Conservation (phyloP, 2,797 vertebrate genomes). For the Poecilia velifera region DNA sequence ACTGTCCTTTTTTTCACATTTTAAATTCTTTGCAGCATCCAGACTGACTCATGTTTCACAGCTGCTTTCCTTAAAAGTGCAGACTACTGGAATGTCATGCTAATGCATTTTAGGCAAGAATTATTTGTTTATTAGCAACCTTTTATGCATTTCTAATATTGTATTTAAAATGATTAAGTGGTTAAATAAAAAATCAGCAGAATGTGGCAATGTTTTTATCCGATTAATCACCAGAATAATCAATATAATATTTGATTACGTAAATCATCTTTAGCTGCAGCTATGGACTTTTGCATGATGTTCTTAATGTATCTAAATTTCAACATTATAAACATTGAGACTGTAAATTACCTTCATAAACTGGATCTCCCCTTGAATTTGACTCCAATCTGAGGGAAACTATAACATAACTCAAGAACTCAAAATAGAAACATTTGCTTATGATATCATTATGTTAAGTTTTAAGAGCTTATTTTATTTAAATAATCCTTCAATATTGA, state of each 20-base stretch:
- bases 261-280: too few species aligned
- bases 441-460: background rate
- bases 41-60: background rate
- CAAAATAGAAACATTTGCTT: background rate
- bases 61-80: constrained; percentile 1
- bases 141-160: too few species aligned
- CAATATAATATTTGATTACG: too few species aligned
- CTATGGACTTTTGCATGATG: too few species aligned
- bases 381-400: background rate
- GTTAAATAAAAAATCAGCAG: too few species aligned
- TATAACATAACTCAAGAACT: background rate
- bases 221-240: too few species aligned
- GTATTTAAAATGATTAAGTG: too few species aligned
- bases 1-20: background rate
- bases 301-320: background rate
- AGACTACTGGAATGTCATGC: too few species aligned
- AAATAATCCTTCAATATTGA: too few species aligned
- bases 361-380: constrained; percentile 40
- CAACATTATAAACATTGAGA: background rate
- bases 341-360: constrained; percentile 20
- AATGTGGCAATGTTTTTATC: too few species aligned
- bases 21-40: background rate
- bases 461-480: too few species aligned
- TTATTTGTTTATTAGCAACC: background rate
- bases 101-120: too few species aligned